A percentile compares a stretch with the other conserved stretches of the same genome.
These are phyloP conservation scores for Argyrosomus japonicus DNA, from an alignment of 2,113 vertebrate species.

Conservation along the genomic window DNA sequence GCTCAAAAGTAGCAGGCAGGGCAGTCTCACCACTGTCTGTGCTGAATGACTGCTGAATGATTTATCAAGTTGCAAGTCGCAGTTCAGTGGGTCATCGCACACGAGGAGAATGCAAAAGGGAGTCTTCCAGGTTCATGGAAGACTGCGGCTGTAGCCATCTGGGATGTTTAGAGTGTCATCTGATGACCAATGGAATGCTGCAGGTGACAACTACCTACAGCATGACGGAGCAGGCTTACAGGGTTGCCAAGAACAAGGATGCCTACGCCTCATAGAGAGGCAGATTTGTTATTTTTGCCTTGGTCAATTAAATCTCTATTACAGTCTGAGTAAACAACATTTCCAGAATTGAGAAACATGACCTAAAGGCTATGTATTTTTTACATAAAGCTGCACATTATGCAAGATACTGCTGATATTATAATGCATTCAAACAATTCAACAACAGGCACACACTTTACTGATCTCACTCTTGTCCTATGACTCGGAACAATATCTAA, in stretches of 20 bases:
- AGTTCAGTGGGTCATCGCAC: conserved; percentile 44
- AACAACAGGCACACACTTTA: not conserved
- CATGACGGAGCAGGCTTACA: conserved; percentile 17
- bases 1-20: conserved; percentile 52
- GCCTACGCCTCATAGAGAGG: conserved; percentile 9
- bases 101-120: conserved; percentile 54
- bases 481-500: conserved; percentile 2
- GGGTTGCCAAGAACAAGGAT: conserved; percentile 19
- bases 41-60: conserved; percentile 72
- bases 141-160: conserved; percentile 14
- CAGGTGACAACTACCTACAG: conserved; percentile 34
- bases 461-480: not conserved
- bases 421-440: not conserved
- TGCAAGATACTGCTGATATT: not conserved
- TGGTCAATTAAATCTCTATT: conserved; percentile 27
- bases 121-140: conserved; percentile 23
- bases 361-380: conserved; percentile 27
- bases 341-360: conserved; percentile 27
- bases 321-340: conserved; percentile 29
- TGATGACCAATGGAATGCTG: conserved; percentile 27
- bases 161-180: conserved; percentile 38
- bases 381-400: conserved; percentile 30
- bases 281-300: conserved; percentile 36
- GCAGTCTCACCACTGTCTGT: conserved; percentile 57
- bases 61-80: conserved; percentile 69